Evolutionary conservation across 2,888 invertebrate species (phyloP).

Genomic region (Drosophila falleni): DNA sequence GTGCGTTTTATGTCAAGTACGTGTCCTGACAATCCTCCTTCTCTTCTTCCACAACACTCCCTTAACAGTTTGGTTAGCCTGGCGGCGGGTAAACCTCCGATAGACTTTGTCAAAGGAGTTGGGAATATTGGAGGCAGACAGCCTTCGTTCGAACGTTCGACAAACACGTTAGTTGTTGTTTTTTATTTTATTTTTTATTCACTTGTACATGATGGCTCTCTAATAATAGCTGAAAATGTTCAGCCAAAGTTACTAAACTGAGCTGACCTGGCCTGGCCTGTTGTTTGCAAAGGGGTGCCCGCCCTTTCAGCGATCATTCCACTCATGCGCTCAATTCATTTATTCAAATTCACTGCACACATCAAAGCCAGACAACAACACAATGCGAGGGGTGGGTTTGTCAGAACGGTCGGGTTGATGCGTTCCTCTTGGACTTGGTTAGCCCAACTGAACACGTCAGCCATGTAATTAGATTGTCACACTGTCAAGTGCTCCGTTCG

Average conservation of each 20-base stretch:
- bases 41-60: background rate
- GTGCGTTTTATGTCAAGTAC: slow-evolving; percentile 73
- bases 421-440: slow-evolving; percentile 10
- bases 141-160: slow-evolving; percentile 9
- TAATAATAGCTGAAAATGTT: slow-evolving; percentile 50
- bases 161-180: slow-evolving; percentile 20
- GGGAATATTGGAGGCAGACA: slow-evolving; percentile 43
- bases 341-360: slow-evolving; percentile 76
- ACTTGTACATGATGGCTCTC: slow-evolving; percentile 5
- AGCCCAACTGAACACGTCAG: slow-evolving; percentile 62
- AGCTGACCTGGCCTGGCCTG: slow-evolving; percentile 50
- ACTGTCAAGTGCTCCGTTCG: slow-evolving; percentile 62
- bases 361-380: slow-evolving; percentile 64
- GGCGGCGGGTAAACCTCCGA: slow-evolving; percentile 30
- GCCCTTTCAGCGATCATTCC: slow-evolving; percentile 75
- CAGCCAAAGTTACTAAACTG: slow-evolving; percentile 31
- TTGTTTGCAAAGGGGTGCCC: slow-evolving; percentile 2
- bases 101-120: slow-evolving; percentile 19
- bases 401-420: slow-evolving; percentile 3
- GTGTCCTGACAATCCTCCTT: slow-evolving; percentile 50
- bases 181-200: slow-evolving; percentile 13
- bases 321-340: slow-evolving; percentile 68
- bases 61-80: slow-evolving; percentile 21
- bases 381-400: slow-evolving; percentile 10
- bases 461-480: slow-evolving; percentile 79